Conservation (phyloP, 1,140 invertebrate species). For the Caerostris extrusa region DNA sequence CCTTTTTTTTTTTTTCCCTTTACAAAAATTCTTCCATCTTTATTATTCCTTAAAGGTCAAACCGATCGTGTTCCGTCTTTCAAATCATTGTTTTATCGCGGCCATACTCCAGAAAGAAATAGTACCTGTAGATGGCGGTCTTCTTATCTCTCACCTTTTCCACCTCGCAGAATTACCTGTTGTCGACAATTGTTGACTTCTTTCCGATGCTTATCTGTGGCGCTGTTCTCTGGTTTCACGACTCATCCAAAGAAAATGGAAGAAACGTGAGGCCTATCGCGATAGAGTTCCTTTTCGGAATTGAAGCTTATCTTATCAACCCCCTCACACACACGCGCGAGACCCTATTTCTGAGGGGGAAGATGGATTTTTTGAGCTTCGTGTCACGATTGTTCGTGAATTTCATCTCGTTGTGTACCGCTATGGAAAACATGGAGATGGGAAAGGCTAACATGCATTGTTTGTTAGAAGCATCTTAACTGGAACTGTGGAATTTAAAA, state of each 20-base stretch:
- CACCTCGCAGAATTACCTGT: neutral
- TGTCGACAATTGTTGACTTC: neutral
- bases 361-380: neutral
- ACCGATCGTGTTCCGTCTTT: neutral
- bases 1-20: too few relatives aligned
- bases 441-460: neutral
- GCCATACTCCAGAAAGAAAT: neutral
- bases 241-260: neutral
- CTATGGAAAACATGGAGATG: neutral
- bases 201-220: neutral
- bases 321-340: neutral
- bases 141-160: neutral
- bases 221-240: neutral
- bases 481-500: neutral
- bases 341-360: neutral
- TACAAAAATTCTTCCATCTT: too few relatives aligned
- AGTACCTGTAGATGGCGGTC: neutral
- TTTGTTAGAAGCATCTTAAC: neutral
- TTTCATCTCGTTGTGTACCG: neutral
- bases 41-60: neutral
- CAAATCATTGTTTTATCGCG: neutral
- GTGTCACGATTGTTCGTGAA: slow-evolving; percentile 25
- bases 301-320: slow-evolving; percentile 3
- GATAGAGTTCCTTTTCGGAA: neutral
- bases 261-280: slow-evolving; percentile 10